Conservation (phyloP, 2,797 vertebrate species). For the Tapera naevia region DNA sequence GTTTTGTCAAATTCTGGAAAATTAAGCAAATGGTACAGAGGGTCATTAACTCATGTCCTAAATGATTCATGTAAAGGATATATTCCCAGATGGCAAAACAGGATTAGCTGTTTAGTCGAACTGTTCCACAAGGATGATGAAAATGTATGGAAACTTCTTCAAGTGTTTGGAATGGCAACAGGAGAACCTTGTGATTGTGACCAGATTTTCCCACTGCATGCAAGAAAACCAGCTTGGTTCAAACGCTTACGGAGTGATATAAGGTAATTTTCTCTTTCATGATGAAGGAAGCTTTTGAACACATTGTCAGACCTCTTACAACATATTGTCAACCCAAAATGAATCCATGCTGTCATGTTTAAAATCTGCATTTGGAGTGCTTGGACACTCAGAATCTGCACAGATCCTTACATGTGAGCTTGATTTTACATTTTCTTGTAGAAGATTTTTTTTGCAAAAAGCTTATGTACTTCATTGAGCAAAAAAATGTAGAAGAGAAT, state of each 20-base stretch:
- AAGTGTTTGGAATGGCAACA: not conserved
- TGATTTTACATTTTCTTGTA: not conserved
- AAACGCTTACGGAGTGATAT: not conserved
- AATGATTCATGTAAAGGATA: not conserved
- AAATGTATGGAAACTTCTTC: not conserved
- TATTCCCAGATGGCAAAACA: not conserved
- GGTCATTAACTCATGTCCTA: not conserved
- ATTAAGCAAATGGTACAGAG: not conserved
- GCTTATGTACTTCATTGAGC: not conserved
- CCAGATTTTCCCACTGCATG: not conserved
- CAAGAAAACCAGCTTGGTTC: not conserved
- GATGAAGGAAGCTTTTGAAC: not conserved
- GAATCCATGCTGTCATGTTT: not conserved
- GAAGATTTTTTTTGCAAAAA: constrained; percentile 4
- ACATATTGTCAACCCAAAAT: constrained; percentile 28
- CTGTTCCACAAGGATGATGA: not conserved
- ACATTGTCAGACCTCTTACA: not conserved
- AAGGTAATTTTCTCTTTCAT: not conserved
- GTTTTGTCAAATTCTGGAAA: not conserved
- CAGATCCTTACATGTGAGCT: not conserved
- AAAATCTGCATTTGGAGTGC: constrained; percentile 33
- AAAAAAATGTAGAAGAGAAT: not conserved
- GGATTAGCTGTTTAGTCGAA: not conserved
- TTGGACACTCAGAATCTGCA: not conserved
- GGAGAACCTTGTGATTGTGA: not conserved